A percentile compares a stretch with the other conserved stretches of the same genome.
These are phyloP conservation scores for Amazonetta brasiliensis DNA, from an alignment of 2,797 vertebrate genomes.

Conservation along the genomic window DNA sequence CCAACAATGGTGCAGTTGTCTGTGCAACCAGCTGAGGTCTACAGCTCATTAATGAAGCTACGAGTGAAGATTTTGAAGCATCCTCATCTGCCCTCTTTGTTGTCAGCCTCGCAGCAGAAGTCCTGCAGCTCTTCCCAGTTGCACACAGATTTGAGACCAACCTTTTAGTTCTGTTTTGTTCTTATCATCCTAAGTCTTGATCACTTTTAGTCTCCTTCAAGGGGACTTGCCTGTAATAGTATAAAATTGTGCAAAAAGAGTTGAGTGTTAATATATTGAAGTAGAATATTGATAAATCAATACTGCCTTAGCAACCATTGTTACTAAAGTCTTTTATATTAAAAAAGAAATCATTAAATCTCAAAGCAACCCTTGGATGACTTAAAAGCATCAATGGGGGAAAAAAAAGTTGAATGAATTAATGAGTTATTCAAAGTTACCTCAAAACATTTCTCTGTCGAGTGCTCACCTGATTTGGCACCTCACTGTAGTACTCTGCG, in stretches of 20 bases:
- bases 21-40: not conserved
- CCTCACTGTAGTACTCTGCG: not conserved
- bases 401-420: not conserved
- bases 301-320: not conserved
- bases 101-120: not conserved
- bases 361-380: not conserved
- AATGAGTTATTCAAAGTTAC: not conserved
- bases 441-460: not conserved
- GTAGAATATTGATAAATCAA: constrained; percentile 14
- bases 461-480: not conserved
- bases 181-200: not conserved
- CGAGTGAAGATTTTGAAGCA: not conserved
- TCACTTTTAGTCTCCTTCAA: not conserved
- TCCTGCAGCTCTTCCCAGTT: not conserved
- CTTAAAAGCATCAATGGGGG: not conserved
- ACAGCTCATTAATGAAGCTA: not conserved
- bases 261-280: not conserved
- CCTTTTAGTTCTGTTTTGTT: not conserved
- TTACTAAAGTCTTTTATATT: not conserved
- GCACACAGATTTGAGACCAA: not conserved
- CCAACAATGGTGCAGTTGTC: not conserved
- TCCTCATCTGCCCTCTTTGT: not conserved
- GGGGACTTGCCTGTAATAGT: not conserved
- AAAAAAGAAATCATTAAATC: not conserved
- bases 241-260: not conserved